These are phyloP conservation scores for Epistrophe grossulariae DNA, from an alignment of 2,888 invertebrate species.

Conservation along the genomic window DNA sequence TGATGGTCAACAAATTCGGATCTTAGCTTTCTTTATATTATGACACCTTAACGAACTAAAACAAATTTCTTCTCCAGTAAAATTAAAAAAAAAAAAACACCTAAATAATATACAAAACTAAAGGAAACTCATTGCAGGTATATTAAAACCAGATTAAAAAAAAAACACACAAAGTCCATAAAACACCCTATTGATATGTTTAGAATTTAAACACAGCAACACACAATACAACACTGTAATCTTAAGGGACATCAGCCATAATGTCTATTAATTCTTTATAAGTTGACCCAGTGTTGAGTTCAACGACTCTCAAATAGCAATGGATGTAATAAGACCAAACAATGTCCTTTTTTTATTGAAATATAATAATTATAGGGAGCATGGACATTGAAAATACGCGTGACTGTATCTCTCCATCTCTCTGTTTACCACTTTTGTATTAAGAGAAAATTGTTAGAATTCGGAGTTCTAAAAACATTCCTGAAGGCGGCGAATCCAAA, in stretches of 20 bases:
- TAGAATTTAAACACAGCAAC: too few relatives aligned
- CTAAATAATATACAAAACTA: too few relatives aligned
- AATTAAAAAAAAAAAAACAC: too few relatives aligned
- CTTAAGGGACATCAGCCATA: constrained; percentile 18
- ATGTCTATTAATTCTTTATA: constrained; percentile 49
- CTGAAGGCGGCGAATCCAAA: constrained; percentile 53
- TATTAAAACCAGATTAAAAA: too few relatives aligned
- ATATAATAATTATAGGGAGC: neutral
- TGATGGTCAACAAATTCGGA: too few relatives aligned
- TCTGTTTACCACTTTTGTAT: neutral
- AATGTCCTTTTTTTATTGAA: constrained; percentile 1
- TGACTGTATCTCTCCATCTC: neutral
- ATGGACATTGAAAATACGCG: neutral
- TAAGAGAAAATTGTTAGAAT: neutral
- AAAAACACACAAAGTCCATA: neutral
- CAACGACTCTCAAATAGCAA: constrained; percentile 54
- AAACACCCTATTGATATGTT: neutral
- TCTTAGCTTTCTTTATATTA: too few relatives aligned
- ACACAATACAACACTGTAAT: neutral
- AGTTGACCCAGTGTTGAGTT: constrained; percentile 64
- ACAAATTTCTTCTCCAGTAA: too few relatives aligned
- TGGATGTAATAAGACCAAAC: constrained; percentile 27
- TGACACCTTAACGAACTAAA: too few relatives aligned
- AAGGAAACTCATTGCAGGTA: too few relatives aligned
- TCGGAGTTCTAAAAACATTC: constrained; percentile 37